phyloP scores from a whole-genome alignment of 2,113 vertebrate genomes.

The Osmerus mordax region DNA sequence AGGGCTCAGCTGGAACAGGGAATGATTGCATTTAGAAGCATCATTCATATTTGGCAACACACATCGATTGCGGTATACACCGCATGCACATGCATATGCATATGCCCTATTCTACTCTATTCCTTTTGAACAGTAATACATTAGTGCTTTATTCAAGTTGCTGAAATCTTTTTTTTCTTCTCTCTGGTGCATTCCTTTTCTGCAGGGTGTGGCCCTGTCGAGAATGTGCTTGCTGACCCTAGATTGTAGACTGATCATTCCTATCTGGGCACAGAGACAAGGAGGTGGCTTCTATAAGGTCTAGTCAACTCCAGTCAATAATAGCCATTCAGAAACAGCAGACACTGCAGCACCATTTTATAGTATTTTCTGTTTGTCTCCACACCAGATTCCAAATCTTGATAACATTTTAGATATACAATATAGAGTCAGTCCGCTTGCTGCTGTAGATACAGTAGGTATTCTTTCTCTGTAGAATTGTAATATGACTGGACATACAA shows the following conservation, averaged over 20 bases:
- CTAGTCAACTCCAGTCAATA: not conserved
- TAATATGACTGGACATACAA: too few relatives aligned
- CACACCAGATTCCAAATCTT: too few relatives aligned
- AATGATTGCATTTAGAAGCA: conserved; percentile 1
- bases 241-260: conserved; percentile 55
- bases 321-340: not conserved
- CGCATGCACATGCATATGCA: not conserved
- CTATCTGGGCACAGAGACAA: conserved; percentile 54
- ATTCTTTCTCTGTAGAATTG: too few relatives aligned
- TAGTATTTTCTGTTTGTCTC: too few relatives aligned
- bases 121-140: conserved; percentile 3
- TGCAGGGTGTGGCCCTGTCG: conserved; percentile 48
- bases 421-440: too few relatives aligned
- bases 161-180: conserved; percentile 3
- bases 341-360: not conserved
- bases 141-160: too few relatives aligned
- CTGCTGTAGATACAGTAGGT: too few relatives aligned
- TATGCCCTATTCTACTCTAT: not conserved
- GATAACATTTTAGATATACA: too few relatives aligned
- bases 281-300: conserved; percentile 54
- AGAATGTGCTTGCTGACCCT: conserved; percentile 37
- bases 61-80: not conserved
- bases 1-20: conserved; percentile 23
- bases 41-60: not conserved
- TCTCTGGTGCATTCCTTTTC: conserved; percentile 54